Conservation (phyloP, 2,113 vertebrate genomes). For the Thalassoma bifasciatum region DNA sequence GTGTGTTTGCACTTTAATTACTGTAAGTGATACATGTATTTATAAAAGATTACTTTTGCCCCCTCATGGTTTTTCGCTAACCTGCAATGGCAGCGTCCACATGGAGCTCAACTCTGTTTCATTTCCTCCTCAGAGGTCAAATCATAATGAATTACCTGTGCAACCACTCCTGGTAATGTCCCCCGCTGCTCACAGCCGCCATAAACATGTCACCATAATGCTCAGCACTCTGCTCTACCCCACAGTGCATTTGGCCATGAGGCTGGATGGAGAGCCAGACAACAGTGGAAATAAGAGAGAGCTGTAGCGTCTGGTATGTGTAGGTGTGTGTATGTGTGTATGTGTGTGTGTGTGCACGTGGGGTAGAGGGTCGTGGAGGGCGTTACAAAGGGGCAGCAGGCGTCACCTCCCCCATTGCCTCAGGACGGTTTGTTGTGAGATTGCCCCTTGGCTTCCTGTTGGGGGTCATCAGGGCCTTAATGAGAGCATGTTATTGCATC, state of each 20-base stretch:
- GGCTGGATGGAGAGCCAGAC: conserved; percentile 89
- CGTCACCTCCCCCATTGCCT: conserved; percentile 72
- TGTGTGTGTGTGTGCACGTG: conserved; percentile 53
- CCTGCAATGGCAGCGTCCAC: conserved; percentile 62
- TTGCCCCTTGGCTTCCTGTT: conserved; percentile 56
- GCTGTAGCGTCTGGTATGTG: conserved; percentile 79
- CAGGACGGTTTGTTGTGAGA: conserved; percentile 62
- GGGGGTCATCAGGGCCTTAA: conserved; percentile 29
- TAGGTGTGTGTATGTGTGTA: conserved; percentile 67
- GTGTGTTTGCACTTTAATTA: conserved; percentile 7
- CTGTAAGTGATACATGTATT: conserved; percentile 34
- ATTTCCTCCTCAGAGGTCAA: conserved; percentile 81
- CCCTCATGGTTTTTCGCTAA: conserved; percentile 49
- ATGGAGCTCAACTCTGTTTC: conserved; percentile 74
- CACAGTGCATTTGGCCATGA: conserved; percentile 87
- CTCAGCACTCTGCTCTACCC: conserved; percentile 94
- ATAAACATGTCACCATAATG: conserved; percentile 98
- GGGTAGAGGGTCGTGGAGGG: conserved; percentile 33
- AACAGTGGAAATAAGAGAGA: conserved; percentile 89
- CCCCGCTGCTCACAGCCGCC: conserved; percentile 84
- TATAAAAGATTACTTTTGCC: conserved; percentile 49
- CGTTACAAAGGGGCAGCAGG: conserved; percentile 64
- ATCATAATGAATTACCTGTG: conserved; percentile 85
- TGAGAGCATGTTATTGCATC: conserved; percentile 53
- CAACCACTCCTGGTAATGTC: conserved; percentile 76